Evolutionary conservation across 64 coral and sea anemone genomes (phyloP), one percentile per base, ranked within the genome.

Genomic region (Pachyseris speciosa): DNA sequence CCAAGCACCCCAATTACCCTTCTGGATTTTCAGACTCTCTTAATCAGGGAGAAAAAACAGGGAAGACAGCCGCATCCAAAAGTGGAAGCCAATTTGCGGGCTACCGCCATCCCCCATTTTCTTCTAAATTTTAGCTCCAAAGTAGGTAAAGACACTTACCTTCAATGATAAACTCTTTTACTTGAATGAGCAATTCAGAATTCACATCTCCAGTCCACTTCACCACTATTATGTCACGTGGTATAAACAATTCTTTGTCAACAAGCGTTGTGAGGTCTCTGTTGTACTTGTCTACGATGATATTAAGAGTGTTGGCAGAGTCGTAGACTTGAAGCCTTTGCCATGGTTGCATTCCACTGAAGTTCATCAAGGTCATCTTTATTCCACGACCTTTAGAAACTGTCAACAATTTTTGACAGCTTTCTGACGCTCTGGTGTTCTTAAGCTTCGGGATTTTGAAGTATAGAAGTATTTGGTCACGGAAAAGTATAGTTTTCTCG

Each of bases 101-200:
- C n/a, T n/a, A n/a, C n/a, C n/a, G n/a, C n/a, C n/a, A n/a, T n/a
- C n/a, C n/a, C n/a, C n/a, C n/a, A n/a, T n/a, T n/a, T n/a, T n/a
- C n/a, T n/a, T n/a, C n/a, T n/a, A n/a, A n/a, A n/a, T n/a, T n/a
- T n/a, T n/a, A n/a, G n/a, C n/a, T n/a, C n/a, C n/a, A n/a, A n/a
- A n/a, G n/a, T n/a, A n/a, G n/a, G n/a, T n/a, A n/a, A 29, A 48
- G 1, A 9, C 51, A 83, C 91, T 68, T 65, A 93, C 91, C 84
- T 6, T 16, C 38, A 13, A 80, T 40, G 53, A 86, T 64, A 15
- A 80, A 67, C 19, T 67, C 33, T 43, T 96, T 72, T 15, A 87
- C 84, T 36, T 67, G 43, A 88, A 96, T 37, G 31, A 88, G 16
- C 8, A 96, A 55, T 55, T 87, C 83, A 6, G 89, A 88, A 61